Evolutionary conservation across 2,797 vertebrate genomes (phyloP).

Genomic region (Xiphorhynchus erythropygius): DNA sequence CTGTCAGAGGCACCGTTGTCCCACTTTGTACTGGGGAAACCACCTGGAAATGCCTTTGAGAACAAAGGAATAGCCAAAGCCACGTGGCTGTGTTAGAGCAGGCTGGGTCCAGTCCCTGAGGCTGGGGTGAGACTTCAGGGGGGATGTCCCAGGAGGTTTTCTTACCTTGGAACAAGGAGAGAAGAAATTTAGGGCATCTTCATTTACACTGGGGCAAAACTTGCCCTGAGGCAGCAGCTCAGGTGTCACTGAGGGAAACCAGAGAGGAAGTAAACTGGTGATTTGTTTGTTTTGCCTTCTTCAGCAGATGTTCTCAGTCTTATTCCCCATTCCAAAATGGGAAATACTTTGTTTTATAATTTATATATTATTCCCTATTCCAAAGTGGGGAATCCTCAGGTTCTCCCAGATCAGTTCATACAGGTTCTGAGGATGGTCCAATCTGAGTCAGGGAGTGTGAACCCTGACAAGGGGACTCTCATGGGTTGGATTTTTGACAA

Average conservation of each 20-base stretch:
- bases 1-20: constrained; percentile 21
- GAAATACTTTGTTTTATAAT: not conserved
- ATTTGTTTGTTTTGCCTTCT: not conserved
- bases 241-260: not conserved
- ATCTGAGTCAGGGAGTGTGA: not conserved
- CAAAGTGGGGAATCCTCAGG: not conserved
- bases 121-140: not conserved
- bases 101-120: not conserved
- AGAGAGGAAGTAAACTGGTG: not conserved
- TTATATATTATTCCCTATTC: not conserved
- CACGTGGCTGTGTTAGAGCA: not conserved
- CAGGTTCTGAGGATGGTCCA: not conserved
- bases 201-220: not conserved
- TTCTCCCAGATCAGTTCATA: not conserved
- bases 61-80: not conserved
- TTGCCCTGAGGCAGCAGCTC: not conserved
- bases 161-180: not conserved
- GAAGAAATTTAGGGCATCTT: not conserved
- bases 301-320: not conserved
- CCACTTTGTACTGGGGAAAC: not conserved
- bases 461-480: not conserved
- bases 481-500: not conserved
- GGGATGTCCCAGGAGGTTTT: not conserved
- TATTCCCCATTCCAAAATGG: not conserved
- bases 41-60: not conserved